phyloP scores from a whole-genome alignment of 2,797 vertebrate species.

The Cuniculus paca region DNA sequence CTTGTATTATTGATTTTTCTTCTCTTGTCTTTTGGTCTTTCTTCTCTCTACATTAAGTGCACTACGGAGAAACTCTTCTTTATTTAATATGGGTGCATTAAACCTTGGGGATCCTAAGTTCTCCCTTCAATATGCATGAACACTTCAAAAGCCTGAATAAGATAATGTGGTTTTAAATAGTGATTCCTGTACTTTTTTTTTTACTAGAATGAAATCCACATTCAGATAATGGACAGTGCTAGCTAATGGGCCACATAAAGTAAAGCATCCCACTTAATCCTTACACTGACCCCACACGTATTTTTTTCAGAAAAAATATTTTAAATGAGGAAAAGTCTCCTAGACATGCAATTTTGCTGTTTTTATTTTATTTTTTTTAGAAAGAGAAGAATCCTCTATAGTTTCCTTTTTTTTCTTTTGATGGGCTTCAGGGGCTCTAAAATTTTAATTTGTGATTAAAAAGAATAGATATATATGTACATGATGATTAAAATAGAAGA shows the following conservation, averaged over 20 bases:
- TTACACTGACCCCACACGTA: constrained; percentile 56
- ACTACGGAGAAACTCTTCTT: constrained; percentile 45
- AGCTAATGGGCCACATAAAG: constrained; percentile 22
- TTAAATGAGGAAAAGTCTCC: constrained; percentile 27
- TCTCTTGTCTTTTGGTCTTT: constrained; percentile 63
- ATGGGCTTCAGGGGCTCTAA: background rate
- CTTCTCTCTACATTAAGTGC: constrained; percentile 38
- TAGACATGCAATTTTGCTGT: constrained; percentile 28
- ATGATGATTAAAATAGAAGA: constrained; percentile 38
- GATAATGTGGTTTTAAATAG: constrained; percentile 67
- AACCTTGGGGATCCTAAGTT: constrained; percentile 63
- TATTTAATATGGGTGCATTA: constrained; percentile 70
- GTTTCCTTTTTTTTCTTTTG: background rate
- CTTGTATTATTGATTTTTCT: constrained; percentile 35
- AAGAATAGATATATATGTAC: background rate
- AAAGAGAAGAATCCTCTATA: constrained; percentile 1
- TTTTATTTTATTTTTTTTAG: constrained; percentile 49
- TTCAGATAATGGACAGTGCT: constrained; percentile 50
- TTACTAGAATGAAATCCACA: constrained; percentile 55
- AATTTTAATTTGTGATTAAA: constrained; percentile 51
- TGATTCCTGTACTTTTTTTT: constrained; percentile 34
- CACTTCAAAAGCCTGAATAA: constrained; percentile 70
- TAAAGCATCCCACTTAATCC: constrained; percentile 42
- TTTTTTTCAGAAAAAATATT: constrained; percentile 57
- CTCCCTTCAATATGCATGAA: constrained; percentile 56